These are phyloP conservation scores for Chloroclystis v-ata DNA, from an alignment of 2,888 invertebrate species.

Conservation along the genomic window DNA sequence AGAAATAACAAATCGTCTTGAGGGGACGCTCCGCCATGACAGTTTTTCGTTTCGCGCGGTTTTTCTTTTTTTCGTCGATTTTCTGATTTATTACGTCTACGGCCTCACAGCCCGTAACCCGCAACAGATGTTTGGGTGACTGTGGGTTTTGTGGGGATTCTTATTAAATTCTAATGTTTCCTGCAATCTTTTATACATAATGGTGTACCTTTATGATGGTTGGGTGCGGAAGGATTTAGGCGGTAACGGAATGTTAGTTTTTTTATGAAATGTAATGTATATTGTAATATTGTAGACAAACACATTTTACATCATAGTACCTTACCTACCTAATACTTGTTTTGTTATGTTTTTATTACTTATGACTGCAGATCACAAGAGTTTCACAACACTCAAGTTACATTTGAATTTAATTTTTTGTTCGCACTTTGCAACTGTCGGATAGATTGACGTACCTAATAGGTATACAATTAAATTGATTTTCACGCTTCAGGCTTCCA, in stretches of 20 bases:
- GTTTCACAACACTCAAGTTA: no score
- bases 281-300: no score
- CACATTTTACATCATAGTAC: no score
- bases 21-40: constrained; percentile 39
- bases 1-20: constrained; percentile 45
- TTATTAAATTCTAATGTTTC: constrained; percentile 29
- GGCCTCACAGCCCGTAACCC: constrained; percentile 39
- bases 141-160: constrained; percentile 25
- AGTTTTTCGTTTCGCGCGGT: constrained; percentile 34
- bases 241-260: background rate
- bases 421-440: no score
- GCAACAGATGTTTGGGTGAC: constrained; percentile 49
- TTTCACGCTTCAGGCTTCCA: constrained; percentile 21
- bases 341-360: no score
- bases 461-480: constrained; percentile 23
- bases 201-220: constrained; percentile 4
- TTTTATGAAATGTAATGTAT: no score
- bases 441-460: no score
- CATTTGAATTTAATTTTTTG: no score
- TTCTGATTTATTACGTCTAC: constrained; percentile 49
- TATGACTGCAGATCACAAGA: no score
- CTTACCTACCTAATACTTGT: no score
- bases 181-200: constrained; percentile 21
- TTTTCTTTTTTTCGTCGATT: constrained; percentile 37
- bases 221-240: constrained; percentile 1